phyloP scores from a whole-genome alignment of 2,113 vertebrate species.

The Acinonyx jubatus region DNA sequence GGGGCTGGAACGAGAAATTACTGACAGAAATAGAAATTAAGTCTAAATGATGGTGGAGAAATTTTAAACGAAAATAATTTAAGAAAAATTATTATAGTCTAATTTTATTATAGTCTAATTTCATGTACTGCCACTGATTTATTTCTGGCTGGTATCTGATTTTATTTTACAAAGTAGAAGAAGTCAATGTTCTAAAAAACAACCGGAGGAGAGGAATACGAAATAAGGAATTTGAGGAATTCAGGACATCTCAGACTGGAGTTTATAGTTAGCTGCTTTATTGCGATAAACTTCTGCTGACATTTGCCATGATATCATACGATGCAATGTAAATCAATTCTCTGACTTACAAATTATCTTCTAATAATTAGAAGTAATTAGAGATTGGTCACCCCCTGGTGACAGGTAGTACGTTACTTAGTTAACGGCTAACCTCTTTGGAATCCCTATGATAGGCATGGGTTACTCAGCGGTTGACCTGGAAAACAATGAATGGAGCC shows the following conservation, averaged over 20 bases:
- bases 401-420: background rate
- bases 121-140: background rate
- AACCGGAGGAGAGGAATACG: background rate
- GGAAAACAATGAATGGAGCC: background rate
- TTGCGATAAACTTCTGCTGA: background rate
- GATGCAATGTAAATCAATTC: background rate
- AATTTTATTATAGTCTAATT: background rate
- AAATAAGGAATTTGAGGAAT: background rate
- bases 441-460: background rate
- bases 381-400: background rate
- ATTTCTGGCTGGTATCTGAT: conserved; percentile 25
- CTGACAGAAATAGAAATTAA: conserved; percentile 26
- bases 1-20: background rate
- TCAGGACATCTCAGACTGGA: background rate
- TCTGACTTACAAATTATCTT: background rate
- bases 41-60: background rate
- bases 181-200: conserved; percentile 35
- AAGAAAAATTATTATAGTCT: conserved; percentile 1
- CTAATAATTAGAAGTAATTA: background rate
- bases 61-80: background rate
- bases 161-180: conserved; percentile 7
- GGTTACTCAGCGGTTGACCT: background rate
- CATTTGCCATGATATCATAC: background rate
- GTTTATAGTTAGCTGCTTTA: background rate
- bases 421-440: background rate